A percentile compares a stretch with the other conserved stretches of the same genome.
These are phyloP conservation scores for Delia radicum DNA, from an alignment of 1,140 invertebrate species.

Conservation along the genomic window DNA sequence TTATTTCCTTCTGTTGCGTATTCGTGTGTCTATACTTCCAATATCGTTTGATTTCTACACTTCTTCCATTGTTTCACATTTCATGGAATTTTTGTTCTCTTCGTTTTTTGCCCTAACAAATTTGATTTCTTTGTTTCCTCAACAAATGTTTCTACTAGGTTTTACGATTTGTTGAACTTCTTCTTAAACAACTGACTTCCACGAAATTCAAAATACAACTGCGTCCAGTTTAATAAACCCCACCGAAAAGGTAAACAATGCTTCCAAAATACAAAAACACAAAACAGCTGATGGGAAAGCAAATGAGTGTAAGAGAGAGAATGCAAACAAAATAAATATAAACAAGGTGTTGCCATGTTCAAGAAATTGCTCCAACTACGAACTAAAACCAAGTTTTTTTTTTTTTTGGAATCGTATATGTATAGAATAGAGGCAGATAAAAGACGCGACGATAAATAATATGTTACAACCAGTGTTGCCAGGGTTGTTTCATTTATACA, in stretches of 20 bases:
- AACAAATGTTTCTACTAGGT: neutral
- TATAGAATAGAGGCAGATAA: too few relatives aligned
- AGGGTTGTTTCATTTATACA: too few relatives aligned
- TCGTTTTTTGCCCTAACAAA: neutral
- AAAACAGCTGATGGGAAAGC: conserved; percentile 2
- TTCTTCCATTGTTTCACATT: neutral
- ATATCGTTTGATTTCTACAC: neutral
- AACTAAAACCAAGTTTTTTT: too few relatives aligned
- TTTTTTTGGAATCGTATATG: too few relatives aligned
- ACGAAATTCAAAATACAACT: conserved; percentile 14
- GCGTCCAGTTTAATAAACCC: neutral
- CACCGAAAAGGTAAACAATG: conserved; percentile 8
- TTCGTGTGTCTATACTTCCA: neutral
- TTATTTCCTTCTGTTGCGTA: neutral
- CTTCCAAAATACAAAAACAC: neutral
- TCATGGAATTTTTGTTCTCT: neutral
- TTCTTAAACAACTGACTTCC: conserved; percentile 1
- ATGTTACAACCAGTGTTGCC: too few relatives aligned
- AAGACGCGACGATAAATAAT: too few relatives aligned
- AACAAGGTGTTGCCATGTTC: neutral
- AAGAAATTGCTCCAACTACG: too few relatives aligned
- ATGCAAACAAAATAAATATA: too few relatives aligned
- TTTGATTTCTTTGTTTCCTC: neutral
- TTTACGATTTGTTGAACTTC: too few relatives aligned
- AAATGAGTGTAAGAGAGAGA: neutral